These are phyloP conservation scores for Antechinus flavipes DNA, from an alignment of 2,113 vertebrate genomes.

Conservation along the genomic window DNA sequence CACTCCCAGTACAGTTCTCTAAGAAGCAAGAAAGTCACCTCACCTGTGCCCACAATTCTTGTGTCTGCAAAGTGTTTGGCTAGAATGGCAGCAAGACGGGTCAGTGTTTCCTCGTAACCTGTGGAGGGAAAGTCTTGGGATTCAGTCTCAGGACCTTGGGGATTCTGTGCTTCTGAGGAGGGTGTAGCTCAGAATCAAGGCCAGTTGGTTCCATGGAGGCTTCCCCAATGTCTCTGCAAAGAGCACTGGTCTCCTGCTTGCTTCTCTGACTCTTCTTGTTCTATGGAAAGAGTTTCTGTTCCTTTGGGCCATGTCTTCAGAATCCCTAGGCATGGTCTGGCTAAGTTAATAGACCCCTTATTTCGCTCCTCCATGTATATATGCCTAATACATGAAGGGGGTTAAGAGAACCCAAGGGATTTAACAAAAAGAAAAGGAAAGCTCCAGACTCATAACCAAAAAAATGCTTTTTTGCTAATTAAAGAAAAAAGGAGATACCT, in stretches of 20 bases:
- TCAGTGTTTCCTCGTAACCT: conserved; percentile 96
- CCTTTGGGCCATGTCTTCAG: neutral
- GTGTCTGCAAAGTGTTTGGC: conserved; percentile 98
- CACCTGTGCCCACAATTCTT: conserved; percentile 96
- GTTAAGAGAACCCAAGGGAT: neutral
- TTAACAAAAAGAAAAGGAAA: neutral
- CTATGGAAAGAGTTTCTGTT: neutral
- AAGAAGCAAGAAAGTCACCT: conserved; percentile 52
- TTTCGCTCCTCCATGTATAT: neutral
- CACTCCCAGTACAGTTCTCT: neutral
- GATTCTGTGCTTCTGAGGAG: neutral
- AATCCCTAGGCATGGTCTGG: neutral
- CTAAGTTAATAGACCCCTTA: neutral
- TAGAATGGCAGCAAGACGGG: conserved; percentile 94
- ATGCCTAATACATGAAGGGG: neutral
- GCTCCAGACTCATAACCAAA: neutral
- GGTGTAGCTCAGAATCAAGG: neutral
- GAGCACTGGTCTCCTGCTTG: neutral
- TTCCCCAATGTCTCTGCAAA: neutral
- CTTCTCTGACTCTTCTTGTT: neutral
- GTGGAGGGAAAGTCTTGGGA: conserved; percentile 39
- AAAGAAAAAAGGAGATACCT: neutral
- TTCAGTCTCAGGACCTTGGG: neutral
- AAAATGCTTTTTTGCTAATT: no score
- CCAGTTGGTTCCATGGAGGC: neutral